These are phyloP conservation scores for Cheilosia soror DNA, from an alignment of 2,888 invertebrate genomes.

Conservation along the genomic window DNA sequence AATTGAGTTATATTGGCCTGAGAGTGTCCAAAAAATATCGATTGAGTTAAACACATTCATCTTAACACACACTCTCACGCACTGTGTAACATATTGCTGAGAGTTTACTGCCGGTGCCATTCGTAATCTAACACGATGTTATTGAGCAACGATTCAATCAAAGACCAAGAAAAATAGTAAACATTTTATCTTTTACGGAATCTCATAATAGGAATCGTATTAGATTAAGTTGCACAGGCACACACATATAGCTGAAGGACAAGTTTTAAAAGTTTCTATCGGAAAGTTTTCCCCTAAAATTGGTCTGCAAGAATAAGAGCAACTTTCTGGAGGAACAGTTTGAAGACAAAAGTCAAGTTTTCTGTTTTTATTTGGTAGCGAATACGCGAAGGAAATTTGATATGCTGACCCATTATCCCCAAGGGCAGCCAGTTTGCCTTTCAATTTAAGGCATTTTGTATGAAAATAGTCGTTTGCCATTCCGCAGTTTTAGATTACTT, in stretches of 20 bases:
- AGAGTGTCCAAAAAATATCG: no score
- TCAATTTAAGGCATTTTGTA: neutral
- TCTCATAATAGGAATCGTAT: neutral
- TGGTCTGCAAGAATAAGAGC: neutral
- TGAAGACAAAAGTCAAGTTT: neutral
- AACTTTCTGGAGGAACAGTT: neutral
- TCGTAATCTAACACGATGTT: neutral
- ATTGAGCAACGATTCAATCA: neutral
- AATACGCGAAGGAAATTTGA: neutral
- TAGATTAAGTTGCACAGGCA: neutral
- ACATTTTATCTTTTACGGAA: slow-evolving; percentile 3
- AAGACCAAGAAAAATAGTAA: neutral
- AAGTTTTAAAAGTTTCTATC: neutral
- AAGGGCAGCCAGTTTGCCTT: neutral
- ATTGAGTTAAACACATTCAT: no score
- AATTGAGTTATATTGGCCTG: no score
- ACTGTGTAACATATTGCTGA: neutral
- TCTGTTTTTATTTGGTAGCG: neutral
- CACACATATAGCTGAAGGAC: neutral
- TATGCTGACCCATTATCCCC: slow-evolving; percentile 4
- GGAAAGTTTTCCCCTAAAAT: neutral
- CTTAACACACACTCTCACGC: no score
- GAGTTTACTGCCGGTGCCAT: neutral
- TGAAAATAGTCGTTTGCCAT: neutral
- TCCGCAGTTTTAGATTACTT: slow-evolving; percentile 7